A percentile compares a stretch with the other conserved stretches of the same genome.
These are phyloP conservation scores for Cyprinodon variegatus DNA, from an alignment of 2,113 vertebrate species.

Conservation along the genomic window DNA sequence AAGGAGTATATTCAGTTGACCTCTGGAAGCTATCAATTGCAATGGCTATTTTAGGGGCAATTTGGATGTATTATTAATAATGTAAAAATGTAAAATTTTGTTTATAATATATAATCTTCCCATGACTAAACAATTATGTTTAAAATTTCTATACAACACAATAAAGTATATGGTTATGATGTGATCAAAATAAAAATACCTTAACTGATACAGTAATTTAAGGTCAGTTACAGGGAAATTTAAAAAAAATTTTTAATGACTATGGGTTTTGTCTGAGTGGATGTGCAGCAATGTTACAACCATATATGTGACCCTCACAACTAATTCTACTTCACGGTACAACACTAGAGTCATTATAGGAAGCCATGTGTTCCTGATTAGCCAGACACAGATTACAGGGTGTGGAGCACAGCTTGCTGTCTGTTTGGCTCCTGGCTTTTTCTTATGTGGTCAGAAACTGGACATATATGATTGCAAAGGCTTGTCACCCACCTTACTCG, in stretches of 20 bases:
- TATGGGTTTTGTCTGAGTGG: conserved; percentile 23
- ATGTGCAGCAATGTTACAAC: conserved; percentile 20
- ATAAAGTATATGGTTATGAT: not conserved
- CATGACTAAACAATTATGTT: not conserved
- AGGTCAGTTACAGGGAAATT: conserved; percentile 26
- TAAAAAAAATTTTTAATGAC: conserved; percentile 28
- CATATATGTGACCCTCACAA: conserved; percentile 40
- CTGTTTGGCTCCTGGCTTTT: conserved; percentile 47
- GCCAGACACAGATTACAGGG: conserved; percentile 70
- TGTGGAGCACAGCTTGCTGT: conserved; percentile 59
- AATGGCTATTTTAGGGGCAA: not conserved
- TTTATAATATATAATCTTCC: not conserved
- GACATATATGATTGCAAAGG: conserved; percentile 57
- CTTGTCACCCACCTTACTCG: conserved; percentile 22
- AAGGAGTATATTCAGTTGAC: not conserved
- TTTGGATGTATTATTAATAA: too few relatives aligned
- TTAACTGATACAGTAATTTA: not conserved
- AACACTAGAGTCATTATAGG: conserved; percentile 74
- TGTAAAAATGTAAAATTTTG: too few relatives aligned
- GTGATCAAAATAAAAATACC: too few relatives aligned
- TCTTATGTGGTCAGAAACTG: conserved; percentile 72
- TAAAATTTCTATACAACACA: not conserved
- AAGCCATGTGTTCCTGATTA: conserved; percentile 79
- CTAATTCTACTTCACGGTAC: conserved; percentile 50
- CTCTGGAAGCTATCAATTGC: not conserved